Percentiles rank a stretch among this genome's conserved stretches.
Evolutionary conservation across 2,797 vertebrate species (phyloP).

Genomic region (Xiphophorus birchmanni): DNA sequence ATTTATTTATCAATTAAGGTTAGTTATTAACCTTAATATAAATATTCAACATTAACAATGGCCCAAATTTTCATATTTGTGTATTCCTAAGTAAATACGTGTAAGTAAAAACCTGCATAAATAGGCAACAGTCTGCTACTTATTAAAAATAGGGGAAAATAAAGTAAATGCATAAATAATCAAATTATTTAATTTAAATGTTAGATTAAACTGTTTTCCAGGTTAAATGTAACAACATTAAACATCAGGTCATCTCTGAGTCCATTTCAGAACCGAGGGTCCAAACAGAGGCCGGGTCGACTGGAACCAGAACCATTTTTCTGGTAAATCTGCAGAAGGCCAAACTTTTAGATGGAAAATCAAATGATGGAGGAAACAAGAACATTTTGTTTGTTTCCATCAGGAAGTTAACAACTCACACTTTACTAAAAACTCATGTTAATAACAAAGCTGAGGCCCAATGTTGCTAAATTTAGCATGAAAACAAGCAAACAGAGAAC

Average conservation of each 20-base stretch:
- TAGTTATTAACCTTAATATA: too few relatives aligned
- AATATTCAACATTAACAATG: too few relatives aligned
- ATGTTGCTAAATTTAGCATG: background rate
- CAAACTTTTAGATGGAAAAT: background rate
- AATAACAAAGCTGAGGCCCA: too few relatives aligned
- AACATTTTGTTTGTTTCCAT: background rate
- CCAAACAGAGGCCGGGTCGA: background rate
- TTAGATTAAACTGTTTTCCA: background rate
- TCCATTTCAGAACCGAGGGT: too few relatives aligned
- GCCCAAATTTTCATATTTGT: too few relatives aligned
- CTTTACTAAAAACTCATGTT: background rate
- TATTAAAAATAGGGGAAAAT: too few relatives aligned
- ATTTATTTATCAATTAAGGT: too few relatives aligned
- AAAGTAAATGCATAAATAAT: background rate
- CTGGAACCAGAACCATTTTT: background rate
- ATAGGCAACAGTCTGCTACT: too few relatives aligned
- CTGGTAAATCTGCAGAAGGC: background rate
- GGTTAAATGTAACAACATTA: background rate
- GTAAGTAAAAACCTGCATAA: too few relatives aligned
- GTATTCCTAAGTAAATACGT: too few relatives aligned
- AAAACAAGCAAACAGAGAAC: background rate
- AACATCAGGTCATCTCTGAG: too few relatives aligned
- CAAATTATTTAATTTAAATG: background rate
- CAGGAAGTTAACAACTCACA: too few relatives aligned
- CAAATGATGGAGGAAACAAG: background rate